Evolutionary conservation across 2,888 invertebrate species (phyloP), one percentile per base, ranked within the genome.

Genomic region (Agrotis ipsilon): DNA sequence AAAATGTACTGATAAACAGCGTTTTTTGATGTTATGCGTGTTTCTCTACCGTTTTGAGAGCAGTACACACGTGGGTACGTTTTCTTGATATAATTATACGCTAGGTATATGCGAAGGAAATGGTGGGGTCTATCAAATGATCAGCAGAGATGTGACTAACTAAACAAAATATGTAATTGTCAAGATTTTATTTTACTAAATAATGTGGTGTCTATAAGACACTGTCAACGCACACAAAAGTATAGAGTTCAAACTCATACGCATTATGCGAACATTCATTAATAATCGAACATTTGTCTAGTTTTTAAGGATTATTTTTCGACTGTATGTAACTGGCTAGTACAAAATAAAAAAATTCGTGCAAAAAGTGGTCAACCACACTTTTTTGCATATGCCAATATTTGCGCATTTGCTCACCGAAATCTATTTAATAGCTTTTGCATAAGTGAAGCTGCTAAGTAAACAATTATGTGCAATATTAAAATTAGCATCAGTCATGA

Each of bases 341-440:
- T 32, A 32, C 39, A 71, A 60, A 46, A 52, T 19, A 7, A n/a
- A 6, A 2, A 4, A 52, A 51, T 39, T 51, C 27, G 16, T n/a
- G 18, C 14, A 45, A 21, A 11, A 43, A 9, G 24, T 51, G 18
- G 19, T 24, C 27, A 18, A 19, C 3, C 19, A 19, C 1, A 14
- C 27, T 24, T 16, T 27, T 67, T 21, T 18, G 6, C 18, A 1
- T 24, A 24, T 19, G 16, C 27, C 13, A 27, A 52, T 62, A 71
- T 54, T 71, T 27, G 18, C 19, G 1, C 46, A 61, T 54, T 71
- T 27, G 19, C 19, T 2, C 46, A 14, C 1, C 18, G 5, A 54
- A 62, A 69, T 58, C 18, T 7, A n/a, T 14, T 21, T 71, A 71
- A 46, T 9, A 46, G 14, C 62, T 19, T 46, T 48, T 19, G 3